Percentiles rank a stretch among this genome's conserved stretches.
Evolutionary conservation across 64 coral and sea anemone genomes (phyloP).

Genomic region (Astreopora myriophthalma): DNA sequence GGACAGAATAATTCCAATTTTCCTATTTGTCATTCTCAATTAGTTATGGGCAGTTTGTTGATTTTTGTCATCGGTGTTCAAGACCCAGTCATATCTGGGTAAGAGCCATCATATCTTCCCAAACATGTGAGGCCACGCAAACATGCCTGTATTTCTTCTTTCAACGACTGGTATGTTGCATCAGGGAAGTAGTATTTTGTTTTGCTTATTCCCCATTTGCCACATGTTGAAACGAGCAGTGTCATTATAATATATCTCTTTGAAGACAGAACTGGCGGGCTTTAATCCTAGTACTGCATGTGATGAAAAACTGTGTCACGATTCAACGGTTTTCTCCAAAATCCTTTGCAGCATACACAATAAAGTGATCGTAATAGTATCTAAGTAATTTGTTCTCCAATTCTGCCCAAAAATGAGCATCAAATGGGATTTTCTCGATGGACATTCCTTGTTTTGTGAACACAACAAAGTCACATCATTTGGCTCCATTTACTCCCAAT

Average conservation of each 20-base stretch:
- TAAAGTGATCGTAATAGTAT: conserved; percentile 24
- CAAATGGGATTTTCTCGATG: conserved; percentile 17
- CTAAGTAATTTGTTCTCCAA: neutral
- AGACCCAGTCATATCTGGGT: neutral
- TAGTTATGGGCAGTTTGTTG: neutral
- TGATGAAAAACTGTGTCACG: too few relatives aligned
- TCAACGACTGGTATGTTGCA: too few relatives aligned
- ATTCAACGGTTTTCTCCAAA: too few relatives aligned
- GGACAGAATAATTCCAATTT: neutral
- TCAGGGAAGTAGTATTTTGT: too few relatives aligned
- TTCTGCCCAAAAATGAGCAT: neutral
- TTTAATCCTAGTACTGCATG: too few relatives aligned
- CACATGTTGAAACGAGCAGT: too few relatives aligned
- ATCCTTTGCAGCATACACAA: neutral
- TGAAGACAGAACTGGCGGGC: too few relatives aligned
- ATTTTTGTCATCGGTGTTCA: neutral
- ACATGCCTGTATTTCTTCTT: too few relatives aligned
- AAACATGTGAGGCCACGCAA: too few relatives aligned
- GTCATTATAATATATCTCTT: too few relatives aligned
- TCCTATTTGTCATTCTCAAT: neutral
- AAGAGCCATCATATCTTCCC: too few relatives aligned
- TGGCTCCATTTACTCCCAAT: conserved; percentile 1
- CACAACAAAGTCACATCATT: conserved; percentile 33
- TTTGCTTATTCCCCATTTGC: too few relatives aligned
- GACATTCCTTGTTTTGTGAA: neutral